Conservation (phyloP, 2,113 vertebrate genomes). For the Cryptotis parvus region DNA sequence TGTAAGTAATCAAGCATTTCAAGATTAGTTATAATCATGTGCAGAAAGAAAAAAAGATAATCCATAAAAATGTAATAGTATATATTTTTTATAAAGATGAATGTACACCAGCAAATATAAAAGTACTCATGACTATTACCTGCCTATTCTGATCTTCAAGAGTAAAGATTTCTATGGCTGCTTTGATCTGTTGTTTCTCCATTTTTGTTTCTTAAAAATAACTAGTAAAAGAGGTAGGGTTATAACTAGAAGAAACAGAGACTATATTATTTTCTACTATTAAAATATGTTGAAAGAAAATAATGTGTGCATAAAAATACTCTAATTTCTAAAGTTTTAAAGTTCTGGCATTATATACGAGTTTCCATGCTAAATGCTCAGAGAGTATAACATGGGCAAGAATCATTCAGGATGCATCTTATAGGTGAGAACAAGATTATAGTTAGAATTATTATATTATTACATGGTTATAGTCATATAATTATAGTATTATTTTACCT, state of each 20-base stretch:
- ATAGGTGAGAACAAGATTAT: neutral
- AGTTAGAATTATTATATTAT: neutral
- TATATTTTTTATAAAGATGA: neutral
- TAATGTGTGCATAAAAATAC: neutral
- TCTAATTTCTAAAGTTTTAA: neutral
- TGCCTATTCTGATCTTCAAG: neutral
- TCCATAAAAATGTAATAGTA: neutral
- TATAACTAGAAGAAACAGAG: neutral
- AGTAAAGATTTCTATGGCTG: neutral
- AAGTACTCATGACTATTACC: neutral
- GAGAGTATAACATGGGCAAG: neutral
- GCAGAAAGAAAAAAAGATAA: neutral
- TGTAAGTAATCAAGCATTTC: neutral
- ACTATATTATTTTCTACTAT: neutral
- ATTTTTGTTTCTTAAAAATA: neutral
- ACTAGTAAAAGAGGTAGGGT: neutral
- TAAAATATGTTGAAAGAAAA: neutral
- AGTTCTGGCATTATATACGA: neutral
- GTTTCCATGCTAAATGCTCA: neutral
- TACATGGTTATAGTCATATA: no score
- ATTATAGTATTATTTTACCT: neutral
- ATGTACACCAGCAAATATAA: neutral
- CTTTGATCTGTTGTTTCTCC: neutral
- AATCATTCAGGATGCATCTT: no score
- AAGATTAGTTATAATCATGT: conserved; percentile 1